Conservation (phyloP, 2,888 invertebrate genomes). For the Argyresthia albistria region DNA sequence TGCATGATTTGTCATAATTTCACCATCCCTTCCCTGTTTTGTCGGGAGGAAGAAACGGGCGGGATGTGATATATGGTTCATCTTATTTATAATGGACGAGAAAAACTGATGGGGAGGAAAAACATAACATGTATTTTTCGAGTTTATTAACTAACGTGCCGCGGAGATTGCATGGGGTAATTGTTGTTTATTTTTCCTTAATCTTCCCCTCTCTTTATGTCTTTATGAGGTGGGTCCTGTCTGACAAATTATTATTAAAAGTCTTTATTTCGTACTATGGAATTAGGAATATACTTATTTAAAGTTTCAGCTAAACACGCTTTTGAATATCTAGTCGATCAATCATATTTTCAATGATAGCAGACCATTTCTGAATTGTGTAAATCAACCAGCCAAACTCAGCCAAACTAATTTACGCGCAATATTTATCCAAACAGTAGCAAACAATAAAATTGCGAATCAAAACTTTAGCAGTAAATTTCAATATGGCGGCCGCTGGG, state of each 20-base stretch:
- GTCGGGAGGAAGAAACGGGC: constrained; percentile 64
- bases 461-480: constrained; percentile 64
- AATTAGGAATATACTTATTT: too few species aligned
- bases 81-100: constrained; percentile 63
- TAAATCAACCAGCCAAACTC: too few species aligned
- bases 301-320: too few species aligned
- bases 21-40: constrained; percentile 59
- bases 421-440: constrained; percentile 1
- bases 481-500: constrained; percentile 65
- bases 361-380: too few species aligned
- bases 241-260: too few species aligned
- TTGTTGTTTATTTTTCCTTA: constrained; percentile 25
- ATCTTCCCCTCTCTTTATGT: constrained; percentile 3
- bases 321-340: too few species aligned
- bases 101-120: constrained; percentile 49
- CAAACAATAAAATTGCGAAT: constrained; percentile 58
- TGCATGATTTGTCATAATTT: constrained; percentile 73
- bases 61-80: constrained; percentile 59
- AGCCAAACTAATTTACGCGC: neutral
- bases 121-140: constrained; percentile 36
- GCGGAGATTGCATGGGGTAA: constrained; percentile 34
- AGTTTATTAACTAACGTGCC: constrained; percentile 54
- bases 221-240: neutral
- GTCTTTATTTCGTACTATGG: too few species aligned
- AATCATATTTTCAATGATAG: too few species aligned